Evolutionary conservation across 64 coral and sea anemone genomes (phyloP).

Genomic region (Pocillopora damicornis): DNA sequence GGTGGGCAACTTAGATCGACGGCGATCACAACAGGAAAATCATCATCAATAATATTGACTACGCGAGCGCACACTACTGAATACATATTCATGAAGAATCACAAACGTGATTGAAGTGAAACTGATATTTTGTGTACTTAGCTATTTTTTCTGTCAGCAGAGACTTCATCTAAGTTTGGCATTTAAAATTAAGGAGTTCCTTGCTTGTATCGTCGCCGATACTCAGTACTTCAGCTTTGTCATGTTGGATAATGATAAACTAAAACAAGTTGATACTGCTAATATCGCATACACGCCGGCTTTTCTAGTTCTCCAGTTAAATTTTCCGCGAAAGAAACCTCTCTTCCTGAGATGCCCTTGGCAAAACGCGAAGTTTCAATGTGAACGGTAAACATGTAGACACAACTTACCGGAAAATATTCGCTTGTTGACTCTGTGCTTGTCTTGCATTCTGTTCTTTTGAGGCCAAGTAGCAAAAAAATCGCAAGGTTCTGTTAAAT

Average conservation of each 20-base stretch:
- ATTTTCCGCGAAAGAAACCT: neutral
- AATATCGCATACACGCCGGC: neutral
- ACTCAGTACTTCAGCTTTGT: too few relatives aligned
- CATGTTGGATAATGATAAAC: too few relatives aligned
- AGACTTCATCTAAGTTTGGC: too few relatives aligned
- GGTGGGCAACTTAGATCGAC: neutral
- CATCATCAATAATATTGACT: conserved; percentile 3
- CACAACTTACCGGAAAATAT: conserved; percentile 58
- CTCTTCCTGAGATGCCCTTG: neutral
- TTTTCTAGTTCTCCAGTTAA: neutral
- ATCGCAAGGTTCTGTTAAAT: conserved; percentile 1
- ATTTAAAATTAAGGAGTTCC: neutral
- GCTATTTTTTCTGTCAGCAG: neutral
- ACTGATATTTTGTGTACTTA: neutral
- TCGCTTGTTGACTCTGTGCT: conserved; percentile 13
- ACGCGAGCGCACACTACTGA: neutral
- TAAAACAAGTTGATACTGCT: too few relatives aligned
- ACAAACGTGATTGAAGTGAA: neutral
- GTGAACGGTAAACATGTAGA: neutral
- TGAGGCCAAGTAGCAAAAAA: conserved; percentile 57
- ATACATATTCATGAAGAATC: neutral
- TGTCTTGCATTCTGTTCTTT: conserved; percentile 23
- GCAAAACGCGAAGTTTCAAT: neutral
- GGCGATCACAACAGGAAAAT: neutral
- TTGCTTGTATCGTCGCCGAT: neutral